Evolutionary conservation across 53 echinoderm and acorn worm species (phyloP), one percentile per base, ranked within the genome.

Genomic region (Stichopus horrens): DNA sequence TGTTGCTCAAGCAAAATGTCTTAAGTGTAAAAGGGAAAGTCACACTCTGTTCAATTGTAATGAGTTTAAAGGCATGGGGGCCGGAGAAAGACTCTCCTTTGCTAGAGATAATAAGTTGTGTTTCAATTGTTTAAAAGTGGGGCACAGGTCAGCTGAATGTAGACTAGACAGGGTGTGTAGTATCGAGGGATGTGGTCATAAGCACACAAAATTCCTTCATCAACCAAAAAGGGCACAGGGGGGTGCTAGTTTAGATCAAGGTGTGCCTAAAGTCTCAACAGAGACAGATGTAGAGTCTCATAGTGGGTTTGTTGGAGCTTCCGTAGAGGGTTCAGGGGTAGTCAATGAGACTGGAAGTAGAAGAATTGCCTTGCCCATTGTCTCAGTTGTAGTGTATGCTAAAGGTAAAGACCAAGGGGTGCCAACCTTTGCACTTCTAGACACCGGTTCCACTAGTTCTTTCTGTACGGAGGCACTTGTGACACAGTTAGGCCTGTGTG

Each of bases 191-290:
- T 93, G 93, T 89, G 91, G 87, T 5, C 89, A 77, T 7, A 93
- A 87, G 81, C 93, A 93, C 88, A 93, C 91, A 1, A 93, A 86
- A 67, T 91, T 91, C 54, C 68, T 93, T 5, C 93, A 93, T 79
- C 74, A 87, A 11, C 11, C 71, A 81, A 53, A 23, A 52, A 9
- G 5, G 5, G 68, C 20, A 1, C 51, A 18, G 37, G 52, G 23
- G 67, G 18, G 54, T 21, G 59, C 65, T 4, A 2, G 5, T 4
- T 21, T 8, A 10, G 18, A 66, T 9, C 23, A 7, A 5, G 54
- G 53, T 52, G 13, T 13, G 14, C 23, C 5, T 10, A 11, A 86
- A 51, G 86, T 7, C 51, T 23, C 20, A 14, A 73, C 67, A 13
- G 21, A 52, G 5, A 4, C 52, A 5, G 51, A 6, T 74, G 74